phyloP scores from a whole-genome alignment of 2,888 invertebrate genomes.

The Dromius quadrimaculatus region DNA sequence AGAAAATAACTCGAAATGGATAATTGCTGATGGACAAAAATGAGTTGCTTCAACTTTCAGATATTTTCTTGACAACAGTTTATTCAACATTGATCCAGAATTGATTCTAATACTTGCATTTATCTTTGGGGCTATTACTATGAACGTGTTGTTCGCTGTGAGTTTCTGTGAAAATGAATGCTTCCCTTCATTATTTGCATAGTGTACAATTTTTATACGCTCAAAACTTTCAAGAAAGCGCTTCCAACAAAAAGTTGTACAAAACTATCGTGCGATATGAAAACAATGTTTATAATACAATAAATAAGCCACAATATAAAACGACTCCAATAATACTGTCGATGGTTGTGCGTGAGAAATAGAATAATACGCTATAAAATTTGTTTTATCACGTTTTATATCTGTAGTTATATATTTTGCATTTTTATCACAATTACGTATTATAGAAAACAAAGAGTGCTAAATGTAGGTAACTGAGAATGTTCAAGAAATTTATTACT shows the following conservation, averaged over 20 bases:
- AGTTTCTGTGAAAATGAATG: no score
- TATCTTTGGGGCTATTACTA: no score
- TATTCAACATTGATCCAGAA: no score
- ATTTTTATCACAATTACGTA: constrained; percentile 16
- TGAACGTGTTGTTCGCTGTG: no score
- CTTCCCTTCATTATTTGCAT: no score
- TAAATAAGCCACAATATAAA: constrained; percentile 15
- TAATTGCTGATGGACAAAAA: no score
- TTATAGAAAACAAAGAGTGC: constrained; percentile 9
- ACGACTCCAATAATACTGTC: not conserved
- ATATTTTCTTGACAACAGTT: no score
- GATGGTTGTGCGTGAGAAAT: constrained; percentile 20
- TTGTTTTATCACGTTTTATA: constrained; percentile 16
- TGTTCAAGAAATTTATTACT: constrained; percentile 11
- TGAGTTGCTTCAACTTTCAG: no score
- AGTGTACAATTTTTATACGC: no score
- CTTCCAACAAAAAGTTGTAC: constrained; percentile 19
- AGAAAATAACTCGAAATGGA: no score
- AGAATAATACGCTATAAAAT: constrained; percentile 28
- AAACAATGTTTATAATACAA: constrained; percentile 1
- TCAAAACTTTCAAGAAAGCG: no score
- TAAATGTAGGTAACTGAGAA: constrained; percentile 10
- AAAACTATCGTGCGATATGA: not conserved
- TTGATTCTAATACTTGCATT: no score
- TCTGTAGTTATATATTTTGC: constrained; percentile 24